A percentile compares a stretch with the other conserved stretches of the same genome.
Conservation (phyloP, 2,888 invertebrate genomes). For the Cataglyphis rosenhaueri region DNA sequence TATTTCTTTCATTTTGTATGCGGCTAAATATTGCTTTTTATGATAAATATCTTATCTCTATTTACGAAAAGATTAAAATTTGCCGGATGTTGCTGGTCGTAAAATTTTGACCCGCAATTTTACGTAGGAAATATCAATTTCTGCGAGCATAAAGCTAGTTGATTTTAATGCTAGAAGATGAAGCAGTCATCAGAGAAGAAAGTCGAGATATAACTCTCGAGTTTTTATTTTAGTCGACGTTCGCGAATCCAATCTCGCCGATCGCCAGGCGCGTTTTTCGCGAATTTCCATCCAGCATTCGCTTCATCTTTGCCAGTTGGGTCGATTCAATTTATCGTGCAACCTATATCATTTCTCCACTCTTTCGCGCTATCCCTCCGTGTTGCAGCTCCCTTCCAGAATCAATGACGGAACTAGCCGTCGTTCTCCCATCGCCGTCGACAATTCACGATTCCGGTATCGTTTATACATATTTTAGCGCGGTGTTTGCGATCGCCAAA, state of each 20-base stretch:
- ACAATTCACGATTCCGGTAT: conserved; percentile 54
- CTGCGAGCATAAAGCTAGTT: background rate
- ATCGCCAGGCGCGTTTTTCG: conserved; percentile 50
- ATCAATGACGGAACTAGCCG: conserved; percentile 55
- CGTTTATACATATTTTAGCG: conserved; percentile 76
- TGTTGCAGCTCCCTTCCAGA: conserved; percentile 34
- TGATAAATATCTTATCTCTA: background rate
- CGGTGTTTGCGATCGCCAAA: conserved; percentile 75
- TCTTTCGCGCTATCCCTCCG: conserved; percentile 20
- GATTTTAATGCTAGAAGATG: conserved; percentile 15
- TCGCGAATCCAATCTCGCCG: conserved; percentile 63
- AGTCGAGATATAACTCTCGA: conserved; percentile 49
- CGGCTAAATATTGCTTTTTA: background rate
- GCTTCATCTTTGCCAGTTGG: conserved; percentile 35
- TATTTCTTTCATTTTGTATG: background rate
- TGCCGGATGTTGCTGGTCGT: background rate
- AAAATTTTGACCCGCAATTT: conserved; percentile 10
- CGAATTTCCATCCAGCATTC: conserved; percentile 42
- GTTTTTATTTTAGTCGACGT: conserved; percentile 54
- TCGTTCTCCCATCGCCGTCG: conserved; percentile 22
- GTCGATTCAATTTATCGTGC: conserved; percentile 50
- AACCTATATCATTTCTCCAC: conserved; percentile 32
- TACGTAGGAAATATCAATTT: background rate
- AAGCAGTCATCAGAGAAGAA: conserved; percentile 53
- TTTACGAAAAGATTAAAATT: background rate